Evolutionary conservation across 1,140 invertebrate genomes (phyloP), one percentile per base, ranked within the genome.

Genomic region (Ceratina japonica): DNA sequence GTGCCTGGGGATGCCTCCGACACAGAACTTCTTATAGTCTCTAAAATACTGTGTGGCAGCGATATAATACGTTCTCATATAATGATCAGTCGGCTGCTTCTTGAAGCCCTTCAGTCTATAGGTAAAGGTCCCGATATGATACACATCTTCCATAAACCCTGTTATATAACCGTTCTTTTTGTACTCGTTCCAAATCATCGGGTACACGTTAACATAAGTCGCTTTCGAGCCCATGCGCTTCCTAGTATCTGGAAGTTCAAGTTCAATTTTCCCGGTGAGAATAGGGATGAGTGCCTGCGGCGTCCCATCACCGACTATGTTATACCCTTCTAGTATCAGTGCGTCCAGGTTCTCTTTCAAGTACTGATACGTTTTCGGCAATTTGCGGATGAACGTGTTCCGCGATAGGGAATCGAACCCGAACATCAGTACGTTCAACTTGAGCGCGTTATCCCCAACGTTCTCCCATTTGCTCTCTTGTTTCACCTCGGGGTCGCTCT

Each of bases 271-370:
- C 18, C 97, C 97, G 0, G 98, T 98, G 0, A 99, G 92, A 62
- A 99, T 96, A 0, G 98, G 98, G 56, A 98, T 97, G 22, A 98
- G 91, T 0, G 98, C 97, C 86, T 98, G 97, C 0, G 98, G 97
- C 0, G 98, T 99, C 0, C 98, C 98, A 92, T 99, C 98, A 0
- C 98, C 98, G 2, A 99, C 95, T 72, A 98, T 98, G 87, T 98
- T 98, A 84, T 98, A 97, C 0, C 97, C 96, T 87, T 97, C 93
- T 1, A 98, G 89, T 8, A 97, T 93, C 16, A 95, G 91, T 5
- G 95, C 95, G 27, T 94, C 92, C n/a, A 98, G 90, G 12, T 92
- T 89, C 16, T 97, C 92, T 0, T 93, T 95, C 44, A 99, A 91
- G 88, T 96, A 97, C 27, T 94, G 92, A 86, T 97, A 96, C 12